These are phyloP conservation scores for Netelia fuscicornis DNA, from an alignment of 2,888 invertebrate genomes.

Conservation along the genomic window DNA sequence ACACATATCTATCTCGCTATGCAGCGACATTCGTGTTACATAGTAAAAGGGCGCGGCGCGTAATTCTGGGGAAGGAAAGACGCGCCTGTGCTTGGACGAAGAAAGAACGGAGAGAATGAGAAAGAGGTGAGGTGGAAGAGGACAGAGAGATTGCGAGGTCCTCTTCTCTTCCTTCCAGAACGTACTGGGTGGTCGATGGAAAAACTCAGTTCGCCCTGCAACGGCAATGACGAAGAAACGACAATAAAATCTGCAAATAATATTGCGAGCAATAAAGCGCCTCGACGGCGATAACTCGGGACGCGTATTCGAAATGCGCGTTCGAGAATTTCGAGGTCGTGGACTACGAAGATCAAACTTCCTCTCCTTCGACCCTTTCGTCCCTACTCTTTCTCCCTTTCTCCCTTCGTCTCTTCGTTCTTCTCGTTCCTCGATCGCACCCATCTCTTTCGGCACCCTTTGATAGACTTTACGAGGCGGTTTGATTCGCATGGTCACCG, in stretches of 20 bases:
- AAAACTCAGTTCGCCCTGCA: slow-evolving; percentile 58
- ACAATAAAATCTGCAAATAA: slow-evolving; percentile 81
- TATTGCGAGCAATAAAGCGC: slow-evolving; percentile 78
- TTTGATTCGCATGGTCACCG: slow-evolving; percentile 75
- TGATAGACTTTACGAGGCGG: slow-evolving; percentile 79
- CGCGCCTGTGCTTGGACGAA: slow-evolving; percentile 6
- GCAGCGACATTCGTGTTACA: neutral
- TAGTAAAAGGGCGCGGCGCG: slow-evolving; percentile 25
- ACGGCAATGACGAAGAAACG: slow-evolving; percentile 67
- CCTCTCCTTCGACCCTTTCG: neutral
- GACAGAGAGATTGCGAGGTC: slow-evolving; percentile 18
- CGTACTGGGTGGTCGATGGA: slow-evolving; percentile 70
- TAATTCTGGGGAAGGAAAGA: slow-evolving; percentile 46
- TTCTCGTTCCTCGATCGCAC: neutral
- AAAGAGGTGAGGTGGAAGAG: neutral
- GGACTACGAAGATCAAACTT: slow-evolving; percentile 22
- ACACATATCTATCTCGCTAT: neutral
- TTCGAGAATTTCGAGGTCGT: slow-evolving; percentile 61
- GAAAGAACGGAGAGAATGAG: slow-evolving; percentile 1
- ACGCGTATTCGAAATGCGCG: slow-evolving; percentile 56
- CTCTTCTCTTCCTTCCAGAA: slow-evolving; percentile 7
- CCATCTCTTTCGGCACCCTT: slow-evolving; percentile 71
- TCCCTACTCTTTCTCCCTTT: neutral
- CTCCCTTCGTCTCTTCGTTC: neutral
- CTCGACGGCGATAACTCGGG: slow-evolving; percentile 43